These are phyloP conservation scores for Peromyscus polionotus DNA, from an alignment of 2,113 vertebrate species.

Conservation along the genomic window DNA sequence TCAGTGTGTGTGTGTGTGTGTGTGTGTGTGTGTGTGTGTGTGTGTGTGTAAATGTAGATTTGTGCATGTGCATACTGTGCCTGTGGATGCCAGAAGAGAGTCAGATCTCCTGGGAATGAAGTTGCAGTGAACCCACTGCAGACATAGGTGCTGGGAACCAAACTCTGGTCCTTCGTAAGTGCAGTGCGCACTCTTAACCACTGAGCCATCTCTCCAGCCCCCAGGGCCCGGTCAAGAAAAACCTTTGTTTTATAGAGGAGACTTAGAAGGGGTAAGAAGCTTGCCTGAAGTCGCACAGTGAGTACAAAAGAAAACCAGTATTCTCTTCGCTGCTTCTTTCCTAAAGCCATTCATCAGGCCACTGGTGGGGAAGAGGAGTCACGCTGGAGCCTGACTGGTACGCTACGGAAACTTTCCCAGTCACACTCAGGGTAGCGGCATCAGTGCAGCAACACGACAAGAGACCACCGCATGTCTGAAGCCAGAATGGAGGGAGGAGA, in stretches of 20 bases:
- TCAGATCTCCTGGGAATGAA: not conserved
- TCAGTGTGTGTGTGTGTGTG: too few species aligned
- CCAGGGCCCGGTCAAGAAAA: not conserved
- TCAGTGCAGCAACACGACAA: not conserved
- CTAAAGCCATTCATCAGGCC: not conserved
- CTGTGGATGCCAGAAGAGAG: not conserved
- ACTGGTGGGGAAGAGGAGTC: not conserved
- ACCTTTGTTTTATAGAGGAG: not conserved
- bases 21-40: not conserved
- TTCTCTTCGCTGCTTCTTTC: not conserved
- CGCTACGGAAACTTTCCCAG: too few species aligned
- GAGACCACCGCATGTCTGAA: not conserved
- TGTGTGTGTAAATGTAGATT: not conserved
- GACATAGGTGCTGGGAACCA: not conserved
- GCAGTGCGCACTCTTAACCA: not conserved
- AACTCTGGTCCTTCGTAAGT: not conserved
- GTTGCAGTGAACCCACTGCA: not conserved
- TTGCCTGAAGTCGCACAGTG: not conserved
- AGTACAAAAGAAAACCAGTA: not conserved
- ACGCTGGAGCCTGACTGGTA: not conserved
- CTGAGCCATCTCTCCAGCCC: not conserved
- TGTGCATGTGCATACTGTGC: not conserved
- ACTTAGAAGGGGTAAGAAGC: conserved; percentile 45
- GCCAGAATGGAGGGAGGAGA: not conserved
- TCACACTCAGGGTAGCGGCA: not conserved